Evolutionary conservation across 2,797 vertebrate species (phyloP).

Genomic region (Sebastes miniatus): DNA sequence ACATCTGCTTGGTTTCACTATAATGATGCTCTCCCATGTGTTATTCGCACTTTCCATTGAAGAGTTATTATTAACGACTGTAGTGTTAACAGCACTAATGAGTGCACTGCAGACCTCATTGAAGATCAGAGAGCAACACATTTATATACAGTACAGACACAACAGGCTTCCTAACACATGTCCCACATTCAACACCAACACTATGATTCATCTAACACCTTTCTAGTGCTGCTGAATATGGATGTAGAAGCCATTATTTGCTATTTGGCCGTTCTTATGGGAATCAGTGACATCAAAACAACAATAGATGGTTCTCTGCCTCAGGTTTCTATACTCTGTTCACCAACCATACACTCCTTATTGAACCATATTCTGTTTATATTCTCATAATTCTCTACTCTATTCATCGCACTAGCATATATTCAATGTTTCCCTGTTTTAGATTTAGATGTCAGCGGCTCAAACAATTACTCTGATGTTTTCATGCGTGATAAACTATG

Average conservation of each 20-base stretch:
- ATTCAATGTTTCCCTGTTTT: neutral
- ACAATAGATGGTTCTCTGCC: neutral
- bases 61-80: conserved; percentile 36
- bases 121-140: neutral
- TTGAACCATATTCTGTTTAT: neutral
- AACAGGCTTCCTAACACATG: neutral
- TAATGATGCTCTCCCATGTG: conserved; percentile 5
- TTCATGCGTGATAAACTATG: conserved; percentile 29
- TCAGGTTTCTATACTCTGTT: neutral
- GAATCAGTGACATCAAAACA: neutral
- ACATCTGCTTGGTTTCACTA: conserved; percentile 9
- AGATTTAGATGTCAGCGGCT: neutral
- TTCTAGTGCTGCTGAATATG: conserved; percentile 2
- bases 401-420: neutral
- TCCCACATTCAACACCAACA: neutral
- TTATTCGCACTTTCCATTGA: conserved; percentile 43
- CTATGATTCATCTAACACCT: conserved; percentile 16
- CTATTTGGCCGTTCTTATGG: neutral
- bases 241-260: conserved; percentile 5
- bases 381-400: neutral
- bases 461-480: conserved; percentile 11
- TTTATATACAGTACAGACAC: neutral
- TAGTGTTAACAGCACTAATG: conserved; percentile 38
- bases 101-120: conserved; percentile 11
- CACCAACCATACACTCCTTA: neutral